Evolutionary conservation across 2,797 vertebrate genomes (phyloP).

Genomic region (Enteromius fasciolatus): DNA sequence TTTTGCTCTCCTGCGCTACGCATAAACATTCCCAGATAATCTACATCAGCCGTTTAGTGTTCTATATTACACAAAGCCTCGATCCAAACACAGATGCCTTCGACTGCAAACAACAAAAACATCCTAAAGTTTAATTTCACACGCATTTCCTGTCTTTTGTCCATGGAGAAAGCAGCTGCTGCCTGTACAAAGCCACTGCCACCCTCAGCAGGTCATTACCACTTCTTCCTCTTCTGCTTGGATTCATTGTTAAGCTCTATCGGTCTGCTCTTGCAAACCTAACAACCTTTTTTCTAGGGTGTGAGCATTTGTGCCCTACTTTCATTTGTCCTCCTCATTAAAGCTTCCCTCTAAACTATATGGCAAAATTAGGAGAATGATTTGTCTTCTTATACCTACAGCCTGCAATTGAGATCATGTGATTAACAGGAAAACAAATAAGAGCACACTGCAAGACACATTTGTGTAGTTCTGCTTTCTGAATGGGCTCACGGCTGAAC

Average conservation of each 20-base stretch:
- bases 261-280: constrained; percentile 24
- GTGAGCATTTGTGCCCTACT: background rate
- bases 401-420: background rate
- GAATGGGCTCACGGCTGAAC: background rate
- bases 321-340: background rate
- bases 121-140: background rate
- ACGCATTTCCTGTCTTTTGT: background rate
- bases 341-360: constrained; percentile 1
- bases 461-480: background rate
- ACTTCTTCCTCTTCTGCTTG: background rate
- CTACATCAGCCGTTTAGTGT: background rate
- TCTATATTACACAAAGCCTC: background rate
- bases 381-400: constrained; percentile 1
- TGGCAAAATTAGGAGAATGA: background rate
- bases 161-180: constrained; percentile 20
- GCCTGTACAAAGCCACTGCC: background rate
- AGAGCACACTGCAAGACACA: background rate
- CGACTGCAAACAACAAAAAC: constrained; percentile 4
- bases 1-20: constrained; percentile 3
- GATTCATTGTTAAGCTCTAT: background rate
- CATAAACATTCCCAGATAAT: constrained; percentile 11
- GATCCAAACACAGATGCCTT: background rate
- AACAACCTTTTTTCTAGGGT: background rate
- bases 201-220: background rate
- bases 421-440: background rate